Evolutionary conservation across 2,888 invertebrate species (phyloP).

Genomic region (Heliconius charithonia): DNA sequence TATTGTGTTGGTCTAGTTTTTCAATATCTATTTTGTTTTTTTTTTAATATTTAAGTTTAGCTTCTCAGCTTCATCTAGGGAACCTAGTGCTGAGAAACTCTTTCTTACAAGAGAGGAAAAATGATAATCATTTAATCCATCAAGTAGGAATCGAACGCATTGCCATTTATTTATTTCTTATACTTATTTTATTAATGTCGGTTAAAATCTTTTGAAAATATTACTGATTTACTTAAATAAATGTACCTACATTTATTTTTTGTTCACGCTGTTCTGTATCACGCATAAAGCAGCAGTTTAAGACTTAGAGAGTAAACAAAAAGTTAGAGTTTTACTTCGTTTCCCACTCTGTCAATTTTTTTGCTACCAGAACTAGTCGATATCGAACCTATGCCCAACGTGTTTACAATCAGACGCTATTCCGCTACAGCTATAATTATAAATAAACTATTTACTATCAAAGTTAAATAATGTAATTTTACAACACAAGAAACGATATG

Average conservation of each 20-base stretch:
- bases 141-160: background rate
- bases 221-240: background rate
- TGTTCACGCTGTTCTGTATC: background rate
- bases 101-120: background rate
- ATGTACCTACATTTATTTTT: too few relatives aligned
- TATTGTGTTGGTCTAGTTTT: slow-evolving; percentile 1
- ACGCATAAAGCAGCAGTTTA: background rate
- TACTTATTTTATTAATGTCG: background rate
- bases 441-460: slow-evolving; percentile 5
- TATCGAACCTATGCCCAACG: too few relatives aligned
- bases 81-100: background rate
- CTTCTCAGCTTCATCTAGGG: background rate
- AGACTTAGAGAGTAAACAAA: background rate
- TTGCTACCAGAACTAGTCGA: background rate
- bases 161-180: background rate
- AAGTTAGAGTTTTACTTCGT: background rate
- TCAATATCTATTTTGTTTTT: background rate
- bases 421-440: too few relatives aligned
- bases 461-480: slow-evolving; percentile 19
- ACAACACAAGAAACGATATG: slow-evolving; percentile 19
- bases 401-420: background rate
- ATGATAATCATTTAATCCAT: background rate
- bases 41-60: background rate
- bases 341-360: background rate
- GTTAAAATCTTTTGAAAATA: background rate